Base-by-base conservation (phyloP, 2,888 invertebrate genomes). In the Phorcus lineatus region DNA sequence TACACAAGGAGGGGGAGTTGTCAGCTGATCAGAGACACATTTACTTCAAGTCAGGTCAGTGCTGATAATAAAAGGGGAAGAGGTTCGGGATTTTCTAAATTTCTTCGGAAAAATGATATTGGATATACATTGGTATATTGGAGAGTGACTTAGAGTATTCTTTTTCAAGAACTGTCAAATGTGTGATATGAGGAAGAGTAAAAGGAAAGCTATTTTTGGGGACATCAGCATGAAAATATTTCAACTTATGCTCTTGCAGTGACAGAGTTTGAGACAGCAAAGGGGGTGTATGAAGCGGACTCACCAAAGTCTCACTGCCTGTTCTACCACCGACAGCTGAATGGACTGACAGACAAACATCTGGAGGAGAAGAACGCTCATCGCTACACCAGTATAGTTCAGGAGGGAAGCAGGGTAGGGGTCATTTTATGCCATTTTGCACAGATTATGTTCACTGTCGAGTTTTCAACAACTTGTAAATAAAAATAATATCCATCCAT, bases 201-300 rank as follows among this genome's bases (percentile, higher is more conserved):
- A 2, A 36, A 7, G 36, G 2, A 36, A 36, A 4, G 7, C 36
- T 4, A 36, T 36, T n/a, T n/a, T 36, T 36, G 36, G 7, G 36
- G 36, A 2, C 7, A 7, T 36, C 7, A 36, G 4, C 36, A n/a
- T n/a, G n/a, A 36, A 36, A 4, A 36, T 36, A 47, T 47, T 13
- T 11, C 47, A 6, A 47, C 47, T 13, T 1, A 13, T 47, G 47
- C 13, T 47, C 11, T 47, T 47, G 47, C 84, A 92, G 92, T 92
- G 57, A 92, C 92, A 19, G 91, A 91, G 77, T 85, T 85, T 75
- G 92, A 92, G 81, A 88, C 90, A 22, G 77, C 86, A 40, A 86
- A 86, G 53, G 92, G 91, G 1, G 86, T 91, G 22, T 77, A 91
- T 53, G 82, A 86, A 17, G 88, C 86, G 0, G 17, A 81, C 13